Evolutionary conservation across 2,113 vertebrate genomes (phyloP), one percentile per base, ranked within the genome.

Genomic region (Tor tambroides): DNA sequence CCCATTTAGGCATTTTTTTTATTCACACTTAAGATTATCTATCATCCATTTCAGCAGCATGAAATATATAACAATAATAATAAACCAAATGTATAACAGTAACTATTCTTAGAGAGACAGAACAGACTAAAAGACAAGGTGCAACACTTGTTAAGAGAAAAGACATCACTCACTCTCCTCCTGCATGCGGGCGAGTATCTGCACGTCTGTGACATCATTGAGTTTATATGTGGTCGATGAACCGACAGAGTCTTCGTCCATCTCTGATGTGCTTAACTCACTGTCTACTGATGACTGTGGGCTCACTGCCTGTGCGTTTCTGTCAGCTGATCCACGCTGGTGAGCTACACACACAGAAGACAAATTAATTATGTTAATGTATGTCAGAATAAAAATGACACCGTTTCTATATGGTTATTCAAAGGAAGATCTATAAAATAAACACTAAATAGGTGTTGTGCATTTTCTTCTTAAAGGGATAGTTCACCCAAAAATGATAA

Each of bases 211-310:
- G 93, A 99, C 97, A 88, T 99, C 97, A 83, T 99, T 98, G 92
- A 99, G 94, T 89, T 99, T 99, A 94, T 99, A 99, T 90, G 97
- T 97, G 0, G 85, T 94, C 0, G 95, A 95, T 81, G 98, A 99
- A 87, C 98, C 98, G 92, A 99, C 96, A 0, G 98, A 99, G 93
- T 99, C 98, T 94, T 99, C 98, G 19, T 99, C 98, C 96, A 99
- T 97, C 92, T 99, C 98, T 0, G 98, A 99, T 63, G 98, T 97
- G 95, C 98, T 99, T 92, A 99, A 95, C 93, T 99, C 98, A 86
- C 98, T 99, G 94, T 99, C 98, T 91, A 98, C 94, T 30, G 98
- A 99, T 0, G 98, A 99, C 83, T 98, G 98, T 4, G 98, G 98
- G 91, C 98, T 99, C 76, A 99, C 90, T 0, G 97, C 93, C 0